A percentile compares a stretch with the other conserved stretches of the same genome.
Evolutionary conservation across 2,888 invertebrate genomes (phyloP).

Genomic region (Tinea trinotella): DNA sequence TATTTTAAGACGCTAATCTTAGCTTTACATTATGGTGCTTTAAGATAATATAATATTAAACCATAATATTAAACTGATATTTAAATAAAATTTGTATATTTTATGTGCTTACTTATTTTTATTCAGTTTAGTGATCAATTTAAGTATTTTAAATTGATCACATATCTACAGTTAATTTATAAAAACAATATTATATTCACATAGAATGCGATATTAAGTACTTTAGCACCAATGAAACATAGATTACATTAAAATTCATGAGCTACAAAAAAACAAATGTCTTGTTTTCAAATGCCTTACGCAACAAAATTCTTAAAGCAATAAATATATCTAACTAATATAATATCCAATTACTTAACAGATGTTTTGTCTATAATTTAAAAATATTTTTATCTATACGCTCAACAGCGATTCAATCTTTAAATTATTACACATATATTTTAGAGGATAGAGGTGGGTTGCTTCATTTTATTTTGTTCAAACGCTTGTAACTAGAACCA

Average conservation of each 20-base stretch:
- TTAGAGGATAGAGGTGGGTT: constrained; percentile 8
- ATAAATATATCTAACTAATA: constrained; percentile 43
- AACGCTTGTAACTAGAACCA: constrained; percentile 59
- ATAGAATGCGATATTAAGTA: too few species aligned
- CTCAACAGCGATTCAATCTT: constrained; percentile 38
- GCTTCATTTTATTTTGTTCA: constrained; percentile 37
- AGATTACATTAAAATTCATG: constrained; percentile 13
- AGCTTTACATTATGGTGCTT: constrained; percentile 2
- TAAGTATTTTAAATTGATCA: too few species aligned
- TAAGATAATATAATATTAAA: too few species aligned
- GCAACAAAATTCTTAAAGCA: constrained; percentile 21
- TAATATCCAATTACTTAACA: constrained; percentile 46
- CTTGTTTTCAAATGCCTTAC: neutral
- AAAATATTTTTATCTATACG: neutral
- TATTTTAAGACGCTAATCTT: neutral
- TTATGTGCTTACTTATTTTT: too few species aligned
- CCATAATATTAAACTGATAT: too few species aligned
- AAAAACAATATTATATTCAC: too few species aligned
- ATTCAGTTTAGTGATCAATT: too few species aligned
- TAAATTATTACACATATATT: constrained; percentile 41
- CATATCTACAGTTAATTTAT: too few species aligned
- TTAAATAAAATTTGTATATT: too few species aligned
- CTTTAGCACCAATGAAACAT: too few species aligned
- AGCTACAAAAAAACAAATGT: neutral
- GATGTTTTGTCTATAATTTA: constrained; percentile 40